Conservation (phyloP, 2,888 invertebrate genomes). For the Ectemnius cavifrons region DNA sequence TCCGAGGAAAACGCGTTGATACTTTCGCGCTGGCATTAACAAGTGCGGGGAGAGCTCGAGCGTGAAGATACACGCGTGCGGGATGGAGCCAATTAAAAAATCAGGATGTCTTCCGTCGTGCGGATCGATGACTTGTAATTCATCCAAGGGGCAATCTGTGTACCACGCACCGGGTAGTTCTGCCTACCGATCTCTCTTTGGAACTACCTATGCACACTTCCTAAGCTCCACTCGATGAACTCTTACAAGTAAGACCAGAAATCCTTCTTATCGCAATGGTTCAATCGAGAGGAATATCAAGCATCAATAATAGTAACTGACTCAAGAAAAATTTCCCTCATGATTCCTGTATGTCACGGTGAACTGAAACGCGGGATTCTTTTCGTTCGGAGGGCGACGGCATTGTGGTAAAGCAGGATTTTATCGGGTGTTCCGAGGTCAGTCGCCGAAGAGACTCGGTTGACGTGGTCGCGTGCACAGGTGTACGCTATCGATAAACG, state of each 20-base stretch:
- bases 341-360: too few species aligned
- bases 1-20: too few species aligned
- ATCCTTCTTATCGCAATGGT: too few species aligned
- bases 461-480: not conserved
- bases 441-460: not conserved
- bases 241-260: too few species aligned
- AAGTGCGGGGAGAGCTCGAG: conserved; percentile 13
- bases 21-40: conserved; percentile 16
- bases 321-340: too few species aligned
- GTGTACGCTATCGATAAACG: conserved; percentile 6
- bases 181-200: not conserved
- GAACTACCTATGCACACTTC: conserved; percentile 12
- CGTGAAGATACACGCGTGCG: not conserved
- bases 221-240: too few species aligned
- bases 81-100: conserved; percentile 36
- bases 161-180: not conserved
- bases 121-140: conserved; percentile 19
- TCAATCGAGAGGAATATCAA: too few species aligned
- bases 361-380: too few species aligned
- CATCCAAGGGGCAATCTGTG: conserved; percentile 30
- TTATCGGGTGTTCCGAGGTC: not conserved
- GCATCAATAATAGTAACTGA: too few species aligned
- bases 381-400: too few species aligned
- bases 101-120: conserved; percentile 1
- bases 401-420: not conserved